phyloP scores from a whole-genome alignment of 2,888 invertebrate species.

The Cantharis nigra region DNA sequence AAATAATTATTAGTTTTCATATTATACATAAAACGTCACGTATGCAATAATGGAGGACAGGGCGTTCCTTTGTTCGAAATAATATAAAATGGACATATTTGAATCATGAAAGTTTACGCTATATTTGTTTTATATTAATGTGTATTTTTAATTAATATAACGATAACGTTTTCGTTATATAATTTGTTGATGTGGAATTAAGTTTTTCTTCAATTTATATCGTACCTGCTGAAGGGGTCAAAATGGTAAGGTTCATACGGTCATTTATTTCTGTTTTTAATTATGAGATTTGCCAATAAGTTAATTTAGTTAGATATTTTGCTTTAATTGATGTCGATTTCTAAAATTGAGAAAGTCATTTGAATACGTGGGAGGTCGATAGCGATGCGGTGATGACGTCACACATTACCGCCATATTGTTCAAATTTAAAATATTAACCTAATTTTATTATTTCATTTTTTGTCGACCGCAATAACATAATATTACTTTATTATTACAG shows the following conservation, averaged over 20 bases:
- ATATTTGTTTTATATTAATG: neutral
- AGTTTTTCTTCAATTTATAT: conserved; percentile 15
- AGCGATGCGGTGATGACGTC: neutral
- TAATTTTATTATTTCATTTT: conserved; percentile 39
- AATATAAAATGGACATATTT: neutral
- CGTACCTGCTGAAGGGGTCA: conserved; percentile 2
- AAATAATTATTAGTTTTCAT: conserved; percentile 22
- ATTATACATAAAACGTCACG: conserved; percentile 26
- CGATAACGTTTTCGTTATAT: neutral
- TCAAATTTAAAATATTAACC: conserved; percentile 7
- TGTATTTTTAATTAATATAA: neutral
- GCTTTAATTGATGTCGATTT: neutral
- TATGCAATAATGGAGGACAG: conserved; percentile 32
- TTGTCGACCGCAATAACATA: neutral
- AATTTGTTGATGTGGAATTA: conserved; percentile 1
- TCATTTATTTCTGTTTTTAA: neutral
- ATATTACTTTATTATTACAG: conserved; percentile 62
- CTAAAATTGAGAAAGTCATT: neutral
- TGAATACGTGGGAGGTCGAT: neutral
- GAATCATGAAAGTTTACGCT: neutral
- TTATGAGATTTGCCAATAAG: neutral
- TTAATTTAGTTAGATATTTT: neutral
- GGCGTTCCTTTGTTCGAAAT: conserved; percentile 31
- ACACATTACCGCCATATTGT: neutral
- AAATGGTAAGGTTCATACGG: conserved; percentile 26